These are phyloP conservation scores for Mustelus asterias DNA, from an alignment of 2,113 vertebrate genomes.

Conservation along the genomic window DNA sequence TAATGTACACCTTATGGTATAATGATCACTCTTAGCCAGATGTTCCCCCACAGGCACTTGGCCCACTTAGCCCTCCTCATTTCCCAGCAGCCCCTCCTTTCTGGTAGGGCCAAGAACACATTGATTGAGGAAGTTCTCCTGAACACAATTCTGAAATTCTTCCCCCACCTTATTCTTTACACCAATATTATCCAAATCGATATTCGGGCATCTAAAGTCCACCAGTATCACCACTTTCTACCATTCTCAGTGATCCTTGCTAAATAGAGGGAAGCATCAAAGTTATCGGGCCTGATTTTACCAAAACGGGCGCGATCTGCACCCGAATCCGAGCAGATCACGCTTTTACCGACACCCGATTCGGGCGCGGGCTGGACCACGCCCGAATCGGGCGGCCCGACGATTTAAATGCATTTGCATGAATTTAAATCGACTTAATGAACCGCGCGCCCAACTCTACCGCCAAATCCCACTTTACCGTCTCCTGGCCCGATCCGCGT, in stretches of 20 bases:
- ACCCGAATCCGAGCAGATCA: too few species aligned
- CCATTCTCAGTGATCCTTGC: not conserved
- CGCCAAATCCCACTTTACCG: too few species aligned
- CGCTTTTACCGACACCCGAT: too few species aligned
- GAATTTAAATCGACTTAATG: too few species aligned
- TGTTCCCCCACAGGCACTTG: not conserved
- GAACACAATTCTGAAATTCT: not conserved
- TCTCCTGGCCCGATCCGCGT: too few species aligned
- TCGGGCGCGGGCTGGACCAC: too few species aligned
- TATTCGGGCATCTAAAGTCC: not conserved
- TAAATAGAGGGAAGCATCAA: not conserved
- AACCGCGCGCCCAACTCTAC: too few species aligned
- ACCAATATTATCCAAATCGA: not conserved
- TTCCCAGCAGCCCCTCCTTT: not conserved
- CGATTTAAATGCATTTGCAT: too few species aligned
- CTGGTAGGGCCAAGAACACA: not conserved
- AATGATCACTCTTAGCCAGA: not conserved
- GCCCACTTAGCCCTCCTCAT: not conserved
- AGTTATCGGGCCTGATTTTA: too few species aligned
- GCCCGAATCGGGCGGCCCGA: too few species aligned
- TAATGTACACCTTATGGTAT: not conserved
- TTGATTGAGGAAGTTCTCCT: not conserved
- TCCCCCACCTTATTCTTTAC: not conserved
- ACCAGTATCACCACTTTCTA: not conserved
- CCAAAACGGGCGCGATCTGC: too few species aligned